Evolutionary conservation across 2,888 invertebrate species (phyloP).

Genomic region (Watsonalla binaria): DNA sequence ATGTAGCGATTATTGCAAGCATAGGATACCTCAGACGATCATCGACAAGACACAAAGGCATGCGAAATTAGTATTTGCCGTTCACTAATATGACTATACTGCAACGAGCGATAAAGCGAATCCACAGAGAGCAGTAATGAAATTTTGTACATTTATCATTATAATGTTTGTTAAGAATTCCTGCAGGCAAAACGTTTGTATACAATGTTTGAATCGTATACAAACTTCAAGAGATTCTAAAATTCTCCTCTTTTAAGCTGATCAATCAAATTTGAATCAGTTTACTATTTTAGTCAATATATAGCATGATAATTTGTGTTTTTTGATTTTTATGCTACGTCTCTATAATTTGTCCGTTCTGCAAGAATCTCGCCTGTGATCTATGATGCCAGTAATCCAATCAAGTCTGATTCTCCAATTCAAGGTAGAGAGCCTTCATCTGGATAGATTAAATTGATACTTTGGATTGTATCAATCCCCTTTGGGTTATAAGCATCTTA

Average conservation of each 20-base stretch:
- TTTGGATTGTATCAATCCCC: slow-evolving; percentile 1
- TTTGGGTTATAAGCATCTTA: too few species aligned
- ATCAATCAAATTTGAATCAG: too few species aligned
- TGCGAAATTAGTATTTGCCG: slow-evolving; percentile 58
- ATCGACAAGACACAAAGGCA: slow-evolving; percentile 47
- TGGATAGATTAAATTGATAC: neutral
- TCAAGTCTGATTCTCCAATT: slow-evolving; percentile 20
- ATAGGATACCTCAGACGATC: slow-evolving; percentile 21
- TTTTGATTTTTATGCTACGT: neutral
- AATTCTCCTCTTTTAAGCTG: too few species aligned
- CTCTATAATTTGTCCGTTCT: neutral
- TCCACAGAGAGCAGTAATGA: slow-evolving; percentile 4
- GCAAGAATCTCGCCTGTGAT: slow-evolving; percentile 6
- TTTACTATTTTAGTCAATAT: too few species aligned
- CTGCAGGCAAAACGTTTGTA: too few species aligned
- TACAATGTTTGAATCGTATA: too few species aligned
- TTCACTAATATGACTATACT: slow-evolving; percentile 32
- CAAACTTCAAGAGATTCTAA: too few species aligned
- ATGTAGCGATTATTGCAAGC: slow-evolving; percentile 36
- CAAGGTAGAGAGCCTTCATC: neutral
- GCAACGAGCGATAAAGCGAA: slow-evolving; percentile 7
- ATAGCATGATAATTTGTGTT: too few species aligned
- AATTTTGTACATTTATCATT: too few species aligned
- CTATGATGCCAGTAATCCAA: slow-evolving; percentile 31
- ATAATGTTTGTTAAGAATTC: too few species aligned